Conservation (phyloP, 2,888 invertebrate genomes). For the Epistrophella euchroma region DNA sequence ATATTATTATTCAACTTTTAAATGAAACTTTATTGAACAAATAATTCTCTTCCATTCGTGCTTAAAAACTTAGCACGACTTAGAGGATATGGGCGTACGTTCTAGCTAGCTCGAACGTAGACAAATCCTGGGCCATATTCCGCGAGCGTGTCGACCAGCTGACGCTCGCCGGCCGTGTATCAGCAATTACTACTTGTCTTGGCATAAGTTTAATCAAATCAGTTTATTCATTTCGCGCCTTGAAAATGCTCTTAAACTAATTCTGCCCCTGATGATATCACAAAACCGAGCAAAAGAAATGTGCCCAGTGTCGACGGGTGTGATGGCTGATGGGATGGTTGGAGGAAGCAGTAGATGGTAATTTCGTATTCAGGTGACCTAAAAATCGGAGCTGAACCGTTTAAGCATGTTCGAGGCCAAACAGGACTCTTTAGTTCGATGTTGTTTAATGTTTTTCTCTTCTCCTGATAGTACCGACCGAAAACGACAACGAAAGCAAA, state of each 20-base stretch:
- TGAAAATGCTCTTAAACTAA: neutral
- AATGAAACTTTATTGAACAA: no score
- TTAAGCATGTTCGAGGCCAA: slow-evolving; percentile 62
- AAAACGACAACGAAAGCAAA: slow-evolving; percentile 5
- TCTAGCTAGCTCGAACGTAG: no score
- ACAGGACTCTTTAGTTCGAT: slow-evolving; percentile 49
- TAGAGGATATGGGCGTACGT: no score
- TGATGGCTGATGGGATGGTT: neutral
- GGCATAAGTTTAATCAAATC: no score
- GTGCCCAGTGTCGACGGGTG: slow-evolving; percentile 3
- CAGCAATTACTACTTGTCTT: no score
- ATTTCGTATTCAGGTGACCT: slow-evolving; percentile 76
- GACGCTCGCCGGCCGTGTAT: no score
- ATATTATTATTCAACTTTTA: no score
- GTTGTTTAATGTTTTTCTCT: slow-evolving; percentile 27
- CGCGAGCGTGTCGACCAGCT: no score
- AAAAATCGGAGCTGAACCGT: slow-evolving; percentile 66
- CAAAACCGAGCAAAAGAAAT: slow-evolving; percentile 18
- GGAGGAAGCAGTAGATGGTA: slow-evolving; percentile 27
- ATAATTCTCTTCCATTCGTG: no score
- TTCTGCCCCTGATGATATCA: neutral
- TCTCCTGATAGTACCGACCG: neutral
- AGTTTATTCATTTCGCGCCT: neutral
- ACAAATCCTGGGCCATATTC: no score
- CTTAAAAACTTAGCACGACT: no score